phyloP scores from a whole-genome alignment of 2,888 invertebrate genomes.

The Thereva unica region DNA sequence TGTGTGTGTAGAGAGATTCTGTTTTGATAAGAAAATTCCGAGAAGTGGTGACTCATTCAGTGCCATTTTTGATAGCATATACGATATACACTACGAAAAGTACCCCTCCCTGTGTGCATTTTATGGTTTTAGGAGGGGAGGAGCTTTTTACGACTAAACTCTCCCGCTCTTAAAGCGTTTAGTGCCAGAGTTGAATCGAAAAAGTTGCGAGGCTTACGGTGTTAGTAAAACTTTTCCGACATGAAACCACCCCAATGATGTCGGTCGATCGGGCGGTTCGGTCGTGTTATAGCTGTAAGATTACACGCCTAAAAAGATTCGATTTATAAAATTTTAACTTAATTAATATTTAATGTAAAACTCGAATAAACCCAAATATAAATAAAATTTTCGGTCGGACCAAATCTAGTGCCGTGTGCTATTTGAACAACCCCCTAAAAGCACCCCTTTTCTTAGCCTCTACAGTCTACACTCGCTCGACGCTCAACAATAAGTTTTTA shows the following conservation, averaged over 20 bases:
- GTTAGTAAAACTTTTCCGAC: conserved; percentile 43
- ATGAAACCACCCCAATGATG: conserved; percentile 55
- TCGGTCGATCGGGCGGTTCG: conserved; percentile 55
- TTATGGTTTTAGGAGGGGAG: too few species aligned
- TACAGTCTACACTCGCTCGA: not conserved
- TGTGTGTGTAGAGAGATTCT: too few species aligned
- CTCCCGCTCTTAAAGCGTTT: not conserved
- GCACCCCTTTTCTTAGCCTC: not conserved
- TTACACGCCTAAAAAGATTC: conserved; percentile 15
- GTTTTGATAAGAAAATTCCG: too few species aligned
- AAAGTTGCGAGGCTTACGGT: conserved; percentile 7
- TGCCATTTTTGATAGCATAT: too few species aligned
- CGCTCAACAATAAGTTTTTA: conserved; percentile 29
- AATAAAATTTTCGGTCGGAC: conserved; percentile 34
- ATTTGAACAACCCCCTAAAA: not conserved
- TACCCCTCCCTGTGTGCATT: too few species aligned
- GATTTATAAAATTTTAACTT: not conserved
- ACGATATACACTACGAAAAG: too few species aligned
- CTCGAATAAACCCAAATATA: not conserved
- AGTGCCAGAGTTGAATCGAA: conserved; percentile 12
- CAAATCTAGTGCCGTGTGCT: conserved; percentile 38
- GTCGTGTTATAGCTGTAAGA: conserved; percentile 44
- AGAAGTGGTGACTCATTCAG: too few species aligned
- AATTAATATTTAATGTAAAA: not conserved
- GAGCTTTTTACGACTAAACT: not conserved